Evolutionary conservation across 1,140 invertebrate species (phyloP).

Genomic region (Brevipalpus yothersi): DNA sequence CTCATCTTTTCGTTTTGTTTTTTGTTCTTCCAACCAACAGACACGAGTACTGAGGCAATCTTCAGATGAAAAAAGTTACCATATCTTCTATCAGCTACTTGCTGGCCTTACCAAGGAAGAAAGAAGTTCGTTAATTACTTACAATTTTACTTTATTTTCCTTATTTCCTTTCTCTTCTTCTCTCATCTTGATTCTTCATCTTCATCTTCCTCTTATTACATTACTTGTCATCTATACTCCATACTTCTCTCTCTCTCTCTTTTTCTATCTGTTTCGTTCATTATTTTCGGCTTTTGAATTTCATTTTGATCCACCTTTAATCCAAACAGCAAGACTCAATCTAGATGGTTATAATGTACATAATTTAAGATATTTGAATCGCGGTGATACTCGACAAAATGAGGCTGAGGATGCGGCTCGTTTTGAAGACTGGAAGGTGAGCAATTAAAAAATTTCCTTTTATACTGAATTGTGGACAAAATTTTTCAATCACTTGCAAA

Average conservation of each 20-base stretch:
- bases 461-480: not conserved
- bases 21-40: slow-evolving; percentile 22
- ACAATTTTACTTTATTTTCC: not conserved
- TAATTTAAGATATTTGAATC: slow-evolving; percentile 51
- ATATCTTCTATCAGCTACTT: slow-evolving; percentile 91
- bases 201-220: not conserved
- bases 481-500: too few relatives aligned
- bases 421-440: slow-evolving; percentile 52
- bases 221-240: too few relatives aligned
- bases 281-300: not conserved
- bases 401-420: slow-evolving; percentile 40
- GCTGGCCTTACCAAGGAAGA: slow-evolving; percentile 66
- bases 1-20: not conserved
- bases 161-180: not conserved
- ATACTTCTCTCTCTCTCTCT: too few relatives aligned
- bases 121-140: slow-evolving; percentile 27
- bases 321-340: slow-evolving; percentile 29
- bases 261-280: too few relatives aligned
- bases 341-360: slow-evolving; percentile 53
- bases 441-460: slow-evolving; percentile 18
- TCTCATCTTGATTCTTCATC: not conserved
- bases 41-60: slow-evolving; percentile 62
- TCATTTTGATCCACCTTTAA: not conserved
- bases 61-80: slow-evolving; percentile 74
- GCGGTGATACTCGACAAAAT: slow-evolving; percentile 40